Evolutionary conservation across 2,797 vertebrate species (phyloP).

Genomic region (Phrynocephalus vlangalii): DNA sequence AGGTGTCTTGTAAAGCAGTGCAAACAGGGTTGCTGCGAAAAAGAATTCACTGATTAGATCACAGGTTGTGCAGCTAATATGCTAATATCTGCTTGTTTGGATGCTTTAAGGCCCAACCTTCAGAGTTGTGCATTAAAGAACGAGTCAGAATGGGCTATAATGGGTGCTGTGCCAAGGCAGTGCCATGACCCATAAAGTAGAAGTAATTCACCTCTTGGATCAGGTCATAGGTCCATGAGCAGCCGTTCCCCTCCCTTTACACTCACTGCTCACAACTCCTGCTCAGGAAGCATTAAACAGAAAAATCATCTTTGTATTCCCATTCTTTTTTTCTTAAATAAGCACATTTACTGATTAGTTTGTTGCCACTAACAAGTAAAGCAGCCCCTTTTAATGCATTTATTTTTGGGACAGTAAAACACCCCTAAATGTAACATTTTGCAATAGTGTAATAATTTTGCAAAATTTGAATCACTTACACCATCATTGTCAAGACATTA

Average conservation of each 20-base stretch:
- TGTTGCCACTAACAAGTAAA: not conserved
- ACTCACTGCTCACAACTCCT: not conserved
- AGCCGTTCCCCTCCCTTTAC: not conserved
- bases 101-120: not conserved
- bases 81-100: not conserved
- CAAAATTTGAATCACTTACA: too few species aligned
- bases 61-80: not conserved
- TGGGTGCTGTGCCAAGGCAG: not conserved
- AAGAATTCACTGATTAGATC: not conserved
- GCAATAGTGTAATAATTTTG: not conserved
- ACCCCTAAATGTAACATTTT: not conserved
- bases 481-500: too few species aligned
- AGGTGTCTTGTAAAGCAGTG: constrained; percentile 22
- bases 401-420: not conserved
- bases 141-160: not conserved
- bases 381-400: not conserved
- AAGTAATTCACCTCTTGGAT: not conserved
- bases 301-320: not conserved
- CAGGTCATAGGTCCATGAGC: not conserved
- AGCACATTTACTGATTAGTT: not conserved
- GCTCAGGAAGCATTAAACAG: not conserved
- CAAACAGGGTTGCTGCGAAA: not conserved
- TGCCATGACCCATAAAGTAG: not conserved
- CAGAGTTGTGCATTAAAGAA: not conserved
- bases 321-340: not conserved